These are phyloP conservation scores for rat (Rattus norvegicus) DNA, from an alignment of 2,113 vertebrate genomes.

Conservation along the genomic window GRCr8 NC_086025.1:114494001-114494500, in stretches of 20 bases:
- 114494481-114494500: rapidly evolving
- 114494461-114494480: background rate
- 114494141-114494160: background rate
- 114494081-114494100: background rate
- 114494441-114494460: background rate
- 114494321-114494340: background rate
- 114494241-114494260: background rate
- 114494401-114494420: background rate
- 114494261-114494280: background rate
- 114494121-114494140: background rate
- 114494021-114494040: background rate
- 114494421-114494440: conserved; percentile 4
- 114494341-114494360: background rate
- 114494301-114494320: background rate
- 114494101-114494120: background rate
- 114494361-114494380: background rate
- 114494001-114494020: background rate
- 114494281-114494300: background rate
- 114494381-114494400: background rate
- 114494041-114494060: background rate
- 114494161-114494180: background rate
- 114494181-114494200: background rate
- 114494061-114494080: background rate
- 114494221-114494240: background rate
- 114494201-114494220: background rate